These are phyloP conservation scores for Calyptommatus sinebrachiatus DNA, from an alignment of 2,113 vertebrate species.

Conservation along the genomic window DNA sequence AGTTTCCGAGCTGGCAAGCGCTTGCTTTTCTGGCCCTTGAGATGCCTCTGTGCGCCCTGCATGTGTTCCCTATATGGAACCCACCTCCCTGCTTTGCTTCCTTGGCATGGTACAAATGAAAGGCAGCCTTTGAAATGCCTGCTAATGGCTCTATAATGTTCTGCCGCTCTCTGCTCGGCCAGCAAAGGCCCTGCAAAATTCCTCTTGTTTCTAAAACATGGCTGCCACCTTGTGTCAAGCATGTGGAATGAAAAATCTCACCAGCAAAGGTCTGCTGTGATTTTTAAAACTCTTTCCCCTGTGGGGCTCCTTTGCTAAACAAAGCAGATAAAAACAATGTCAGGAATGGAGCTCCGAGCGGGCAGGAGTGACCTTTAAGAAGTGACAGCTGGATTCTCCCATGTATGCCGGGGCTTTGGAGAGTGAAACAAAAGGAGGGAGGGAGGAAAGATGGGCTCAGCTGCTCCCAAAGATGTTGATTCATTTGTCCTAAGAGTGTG, in stretches of 20 bases:
- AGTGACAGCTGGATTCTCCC: neutral
- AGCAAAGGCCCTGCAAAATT: neutral
- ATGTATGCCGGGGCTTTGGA: neutral
- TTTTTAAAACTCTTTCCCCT: neutral
- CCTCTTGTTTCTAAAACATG: constrained; percentile 41
- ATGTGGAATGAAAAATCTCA: neutral
- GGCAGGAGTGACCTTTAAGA: neutral
- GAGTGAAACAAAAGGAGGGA: neutral
- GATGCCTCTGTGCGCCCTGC: neutral
- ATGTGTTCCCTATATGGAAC: neutral
- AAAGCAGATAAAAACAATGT: neutral
- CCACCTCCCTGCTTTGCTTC: neutral
- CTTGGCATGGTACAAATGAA: neutral
- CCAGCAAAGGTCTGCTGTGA: rapidly evolving
- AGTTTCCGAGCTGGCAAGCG: too few relatives aligned
- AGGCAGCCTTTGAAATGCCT: neutral
- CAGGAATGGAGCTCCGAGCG: neutral
- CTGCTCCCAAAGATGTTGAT: neutral
- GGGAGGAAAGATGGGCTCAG: neutral
- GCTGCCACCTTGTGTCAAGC: constrained; percentile 63
- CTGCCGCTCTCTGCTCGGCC: neutral
- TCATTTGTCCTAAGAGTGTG: neutral
- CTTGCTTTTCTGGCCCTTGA: neutral
- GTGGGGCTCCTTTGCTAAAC: neutral
- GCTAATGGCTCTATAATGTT: constrained; percentile 1